phyloP scores from a whole-genome alignment of 30 jellyfish, hydroid and myxozoan genomes.

The Aurelia aurita complex sp. Pacific region DNA sequence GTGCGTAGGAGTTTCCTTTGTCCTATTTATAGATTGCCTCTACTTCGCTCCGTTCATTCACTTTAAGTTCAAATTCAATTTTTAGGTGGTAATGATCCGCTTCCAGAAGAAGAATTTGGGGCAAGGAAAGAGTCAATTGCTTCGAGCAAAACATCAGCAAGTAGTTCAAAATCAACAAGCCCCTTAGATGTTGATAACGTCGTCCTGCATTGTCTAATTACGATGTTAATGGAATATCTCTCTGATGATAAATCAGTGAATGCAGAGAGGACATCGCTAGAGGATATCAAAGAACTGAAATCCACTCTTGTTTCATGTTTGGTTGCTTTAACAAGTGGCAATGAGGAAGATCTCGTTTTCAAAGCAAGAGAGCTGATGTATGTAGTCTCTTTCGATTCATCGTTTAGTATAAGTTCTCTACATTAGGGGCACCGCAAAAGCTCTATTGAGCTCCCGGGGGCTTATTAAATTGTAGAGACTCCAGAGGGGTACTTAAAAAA shows the following conservation, averaged over 20 bases:
- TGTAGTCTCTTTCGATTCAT: too few species aligned
- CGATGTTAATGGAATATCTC: constrained; percentile 42
- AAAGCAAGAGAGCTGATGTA: constrained; percentile 46
- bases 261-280: constrained; percentile 26
- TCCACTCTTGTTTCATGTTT: constrained; percentile 17
- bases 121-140: constrained; percentile 24
- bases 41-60: too few species aligned
- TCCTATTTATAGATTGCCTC: too few species aligned
- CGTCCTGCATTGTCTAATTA: constrained; percentile 29
- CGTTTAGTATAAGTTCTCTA: too few species aligned
- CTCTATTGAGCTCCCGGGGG: too few species aligned
- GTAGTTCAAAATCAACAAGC: constrained; percentile 27
- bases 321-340: constrained; percentile 35
- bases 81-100: constrained; percentile 1
- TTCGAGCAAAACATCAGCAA: constrained; percentile 15
- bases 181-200: constrained; percentile 30
- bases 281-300: constrained; percentile 44
- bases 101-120: constrained; percentile 4
- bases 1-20: too few species aligned
- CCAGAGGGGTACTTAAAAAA: too few species aligned
- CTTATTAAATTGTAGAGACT: too few species aligned
- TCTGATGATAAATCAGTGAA: constrained; percentile 26
- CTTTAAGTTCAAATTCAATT: too few species aligned
- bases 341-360: constrained; percentile 42
- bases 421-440: too few species aligned